A percentile compares a stretch with the other conserved stretches of the same genome.
These are phyloP conservation scores for Marronus borbonicus DNA, from an alignment of 2,888 invertebrate genomes.

Conservation along the genomic window DNA sequence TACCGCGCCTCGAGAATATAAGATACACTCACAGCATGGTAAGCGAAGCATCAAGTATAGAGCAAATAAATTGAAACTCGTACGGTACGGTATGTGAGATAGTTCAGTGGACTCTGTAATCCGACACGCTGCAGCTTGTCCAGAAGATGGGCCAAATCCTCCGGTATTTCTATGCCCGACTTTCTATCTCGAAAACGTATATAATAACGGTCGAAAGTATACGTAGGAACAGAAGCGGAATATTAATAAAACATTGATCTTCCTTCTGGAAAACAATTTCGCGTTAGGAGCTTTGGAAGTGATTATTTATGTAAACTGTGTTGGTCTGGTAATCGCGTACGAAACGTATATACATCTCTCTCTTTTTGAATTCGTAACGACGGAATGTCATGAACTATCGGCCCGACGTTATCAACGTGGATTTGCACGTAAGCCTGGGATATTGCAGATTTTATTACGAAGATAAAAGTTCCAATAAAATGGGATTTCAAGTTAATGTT, in stretches of 20 bases:
- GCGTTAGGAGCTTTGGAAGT: too few relatives aligned
- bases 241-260: too few relatives aligned
- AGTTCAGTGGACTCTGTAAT: not conserved
- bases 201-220: too few relatives aligned
- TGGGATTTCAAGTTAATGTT: slow-evolving; percentile 20
- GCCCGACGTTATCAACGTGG: not conserved
- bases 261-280: too few relatives aligned
- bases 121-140: not conserved
- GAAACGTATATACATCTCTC: too few relatives aligned
- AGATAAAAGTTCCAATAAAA: slow-evolving; percentile 28
- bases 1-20: not conserved
- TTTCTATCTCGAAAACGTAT: too few relatives aligned
- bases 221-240: too few relatives aligned
- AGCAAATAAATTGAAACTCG: slow-evolving; percentile 20
- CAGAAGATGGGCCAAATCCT: not conserved
- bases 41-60: not conserved
- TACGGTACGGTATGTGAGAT: not conserved
- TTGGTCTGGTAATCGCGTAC: too few relatives aligned
- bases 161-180: too few relatives aligned
- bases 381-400: not conserved
- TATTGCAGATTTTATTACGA: slow-evolving; percentile 19
- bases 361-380: too few relatives aligned
- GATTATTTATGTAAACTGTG: too few relatives aligned
- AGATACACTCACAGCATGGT: slow-evolving; percentile 2
- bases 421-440: slow-evolving; percentile 9